Evolutionary conservation across 2,113 vertebrate species (phyloP).

Genomic region (Bombycilla garrulus): DNA sequence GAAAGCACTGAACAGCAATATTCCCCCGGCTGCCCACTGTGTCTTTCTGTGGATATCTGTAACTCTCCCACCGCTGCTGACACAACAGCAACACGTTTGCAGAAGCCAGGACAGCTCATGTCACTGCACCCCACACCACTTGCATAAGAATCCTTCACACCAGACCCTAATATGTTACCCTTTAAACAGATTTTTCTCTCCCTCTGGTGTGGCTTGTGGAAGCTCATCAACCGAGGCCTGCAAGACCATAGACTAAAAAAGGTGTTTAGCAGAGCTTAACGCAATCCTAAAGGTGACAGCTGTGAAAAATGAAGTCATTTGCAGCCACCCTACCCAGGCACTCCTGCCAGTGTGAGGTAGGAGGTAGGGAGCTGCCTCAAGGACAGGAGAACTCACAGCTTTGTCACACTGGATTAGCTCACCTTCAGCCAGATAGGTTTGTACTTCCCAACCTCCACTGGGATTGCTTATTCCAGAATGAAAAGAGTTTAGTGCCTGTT

Average conservation of each 20-base stretch:
- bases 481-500: neutral
- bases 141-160: neutral
- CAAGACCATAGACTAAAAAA: neutral
- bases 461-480: neutral
- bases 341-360: neutral
- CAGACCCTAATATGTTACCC: neutral
- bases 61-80: neutral
- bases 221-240: neutral
- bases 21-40: neutral
- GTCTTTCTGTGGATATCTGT: neutral
- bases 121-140: neutral
- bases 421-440: neutral
- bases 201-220: neutral
- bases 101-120: neutral
- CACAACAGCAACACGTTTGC: neutral
- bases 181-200: neutral
- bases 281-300: neutral
- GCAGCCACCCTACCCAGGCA: neutral
- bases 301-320: constrained; percentile 25
- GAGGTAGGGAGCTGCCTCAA: neutral
- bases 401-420: neutral
- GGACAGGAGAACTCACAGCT: neutral
- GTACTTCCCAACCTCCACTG: neutral
- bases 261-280: neutral
- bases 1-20: neutral